Percentiles rank a stretch among this genome's conserved stretches.
Conservation (phyloP, 2,797 vertebrate species). For the Rhynchotus rufescens region DNA sequence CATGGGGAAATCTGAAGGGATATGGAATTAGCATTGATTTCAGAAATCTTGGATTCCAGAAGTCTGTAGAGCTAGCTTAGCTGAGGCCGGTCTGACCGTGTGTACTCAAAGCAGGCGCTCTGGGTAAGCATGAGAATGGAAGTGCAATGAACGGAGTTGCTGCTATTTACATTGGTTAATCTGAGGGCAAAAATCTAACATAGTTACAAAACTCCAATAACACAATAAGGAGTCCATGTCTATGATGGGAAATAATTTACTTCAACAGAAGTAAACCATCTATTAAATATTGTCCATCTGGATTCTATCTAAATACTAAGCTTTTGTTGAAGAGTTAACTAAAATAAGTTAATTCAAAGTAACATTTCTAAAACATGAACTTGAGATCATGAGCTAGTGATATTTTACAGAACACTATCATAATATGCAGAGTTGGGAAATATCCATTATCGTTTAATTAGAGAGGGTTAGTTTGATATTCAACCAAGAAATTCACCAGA, state of each 20-base stretch:
- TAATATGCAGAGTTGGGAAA: background rate
- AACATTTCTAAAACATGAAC: background rate
- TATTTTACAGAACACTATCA: constrained; percentile 24
- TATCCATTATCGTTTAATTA: constrained; percentile 30
- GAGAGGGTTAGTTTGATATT: background rate
- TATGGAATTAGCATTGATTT: background rate
- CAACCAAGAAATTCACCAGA: constrained; percentile 36
- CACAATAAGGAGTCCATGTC: background rate
- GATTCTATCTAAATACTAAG: background rate
- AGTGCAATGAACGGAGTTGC: background rate
- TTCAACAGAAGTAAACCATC: background rate
- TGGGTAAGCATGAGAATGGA: background rate
- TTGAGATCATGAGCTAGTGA: constrained; percentile 1
- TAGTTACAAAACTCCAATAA: background rate
- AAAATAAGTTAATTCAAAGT: background rate
- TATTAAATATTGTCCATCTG: background rate
- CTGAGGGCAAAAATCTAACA: background rate
- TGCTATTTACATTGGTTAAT: background rate
- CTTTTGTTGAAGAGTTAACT: background rate
- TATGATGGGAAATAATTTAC: background rate
- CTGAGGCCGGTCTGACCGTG: background rate
- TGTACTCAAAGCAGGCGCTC: background rate
- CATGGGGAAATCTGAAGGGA: background rate
- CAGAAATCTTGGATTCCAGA: background rate
- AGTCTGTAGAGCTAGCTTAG: background rate